phyloP scores from a whole-genome alignment of 2,113 vertebrate species.

The Pterophyllum scalare region DNA sequence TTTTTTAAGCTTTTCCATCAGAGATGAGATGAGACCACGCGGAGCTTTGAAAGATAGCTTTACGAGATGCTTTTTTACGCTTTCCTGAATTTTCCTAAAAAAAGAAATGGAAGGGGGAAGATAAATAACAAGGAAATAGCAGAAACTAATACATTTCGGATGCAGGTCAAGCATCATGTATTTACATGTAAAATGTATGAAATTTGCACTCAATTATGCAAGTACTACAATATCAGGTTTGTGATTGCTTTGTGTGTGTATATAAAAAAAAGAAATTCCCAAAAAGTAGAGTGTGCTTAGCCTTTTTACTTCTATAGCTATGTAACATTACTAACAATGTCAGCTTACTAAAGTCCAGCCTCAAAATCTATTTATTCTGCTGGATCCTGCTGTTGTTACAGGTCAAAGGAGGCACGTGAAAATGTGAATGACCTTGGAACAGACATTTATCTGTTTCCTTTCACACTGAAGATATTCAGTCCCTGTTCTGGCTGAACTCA shows the following conservation, averaged over 20 bases:
- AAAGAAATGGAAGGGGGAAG: not conserved
- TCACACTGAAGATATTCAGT: not conserved
- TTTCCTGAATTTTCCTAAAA: no score
- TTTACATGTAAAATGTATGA: not conserved
- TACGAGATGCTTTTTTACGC: no score
- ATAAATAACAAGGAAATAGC: not conserved
- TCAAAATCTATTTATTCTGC: not conserved
- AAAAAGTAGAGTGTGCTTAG: rapidly evolving
- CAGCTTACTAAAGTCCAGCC: not conserved
- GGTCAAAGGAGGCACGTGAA: not conserved
- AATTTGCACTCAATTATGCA: not conserved
- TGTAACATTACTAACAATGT: not conserved
- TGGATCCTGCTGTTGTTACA: not conserved
- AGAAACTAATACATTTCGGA: not conserved
- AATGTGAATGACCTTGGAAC: not conserved
- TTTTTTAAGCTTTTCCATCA: not conserved
- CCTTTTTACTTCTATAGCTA: not conserved
- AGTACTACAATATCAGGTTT: not conserved
- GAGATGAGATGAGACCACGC: not conserved
- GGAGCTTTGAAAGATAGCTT: not conserved
- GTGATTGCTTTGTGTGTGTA: not conserved
- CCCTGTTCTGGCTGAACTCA: slow-evolving; percentile 2
- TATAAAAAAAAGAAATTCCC: no score
- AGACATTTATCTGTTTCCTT: not conserved
- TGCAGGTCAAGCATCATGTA: no score